Percentiles rank a stretch among this genome's conserved stretches.
phyloP scores from a whole-genome alignment of 2,797 vertebrate genomes.

The Notoglanidium macrostoma region DNA sequence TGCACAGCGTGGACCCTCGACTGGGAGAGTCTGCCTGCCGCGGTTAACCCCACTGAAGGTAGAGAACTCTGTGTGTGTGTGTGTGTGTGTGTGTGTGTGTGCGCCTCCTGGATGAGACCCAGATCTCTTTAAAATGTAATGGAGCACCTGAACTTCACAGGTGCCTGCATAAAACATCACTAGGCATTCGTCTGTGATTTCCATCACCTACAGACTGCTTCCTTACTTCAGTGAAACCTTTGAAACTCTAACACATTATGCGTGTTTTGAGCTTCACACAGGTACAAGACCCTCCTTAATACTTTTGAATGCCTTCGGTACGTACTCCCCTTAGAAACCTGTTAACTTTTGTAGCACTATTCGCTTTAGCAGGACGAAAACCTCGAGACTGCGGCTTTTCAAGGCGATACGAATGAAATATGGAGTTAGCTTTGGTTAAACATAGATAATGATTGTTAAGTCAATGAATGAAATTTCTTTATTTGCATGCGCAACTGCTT shows the following conservation, averaged over 20 bases:
- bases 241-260: background rate
- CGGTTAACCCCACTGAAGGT: slow-evolving; percentile 93
- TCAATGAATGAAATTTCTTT: background rate
- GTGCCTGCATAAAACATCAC: slow-evolving; percentile 57
- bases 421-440: background rate
- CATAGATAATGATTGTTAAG: background rate
- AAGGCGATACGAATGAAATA: background rate
- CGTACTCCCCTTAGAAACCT: background rate
- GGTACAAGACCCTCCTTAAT: background rate
- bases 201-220: slow-evolving; percentile 28
- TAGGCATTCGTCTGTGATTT: slow-evolving; percentile 44
- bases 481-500: background rate
- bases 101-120: slow-evolving; percentile 18
- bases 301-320: background rate
- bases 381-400: background rate
- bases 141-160: slow-evolving; percentile 33
- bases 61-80: slow-evolving; percentile 36
- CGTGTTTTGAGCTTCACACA: background rate
- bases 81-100: background rate
- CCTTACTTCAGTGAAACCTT: background rate
- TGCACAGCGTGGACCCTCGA: slow-evolving; percentile 84
- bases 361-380: background rate
- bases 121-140: slow-evolving; percentile 38
- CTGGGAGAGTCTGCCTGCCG: slow-evolving; percentile 85
- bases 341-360: background rate